These are phyloP conservation scores for Scaptomyza polygonia DNA, from an alignment of 2,888 invertebrate species.

Conservation along the genomic window DNA sequence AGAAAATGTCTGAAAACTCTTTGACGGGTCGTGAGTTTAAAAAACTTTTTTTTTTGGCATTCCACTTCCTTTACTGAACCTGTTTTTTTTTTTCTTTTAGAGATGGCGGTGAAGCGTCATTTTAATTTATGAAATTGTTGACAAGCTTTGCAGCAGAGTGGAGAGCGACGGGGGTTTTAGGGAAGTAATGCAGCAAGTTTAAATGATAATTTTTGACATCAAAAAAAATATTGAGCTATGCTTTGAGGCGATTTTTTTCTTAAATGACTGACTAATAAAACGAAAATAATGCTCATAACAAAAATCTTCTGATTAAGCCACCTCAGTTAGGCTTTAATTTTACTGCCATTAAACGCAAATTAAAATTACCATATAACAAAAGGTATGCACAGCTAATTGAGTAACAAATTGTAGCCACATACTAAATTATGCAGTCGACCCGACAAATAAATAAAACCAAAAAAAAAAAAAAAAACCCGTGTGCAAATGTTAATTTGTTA, in stretches of 20 bases:
- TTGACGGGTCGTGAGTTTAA: conserved; percentile 38
- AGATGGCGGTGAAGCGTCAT: conserved; percentile 47
- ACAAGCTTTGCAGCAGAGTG: conserved; percentile 27
- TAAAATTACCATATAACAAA: conserved; percentile 14
- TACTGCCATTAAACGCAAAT: conserved; percentile 7
- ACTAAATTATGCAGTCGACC: conserved; percentile 48
- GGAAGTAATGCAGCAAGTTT: no score
- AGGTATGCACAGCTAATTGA: conserved; percentile 44
- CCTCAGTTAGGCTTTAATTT: background rate
- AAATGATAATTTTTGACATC: no score
- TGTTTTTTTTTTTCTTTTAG: background rate
- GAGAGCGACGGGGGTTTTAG: background rate
- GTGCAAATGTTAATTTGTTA: conserved; percentile 44
- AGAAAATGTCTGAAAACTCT: conserved; percentile 45
- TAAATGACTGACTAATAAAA: no score
- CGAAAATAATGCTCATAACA: background rate
- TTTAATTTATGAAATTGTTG: conserved; percentile 74
- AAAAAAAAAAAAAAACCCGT: conserved; percentile 21
- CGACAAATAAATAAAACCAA: conserved; percentile 50
- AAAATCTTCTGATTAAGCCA: background rate
- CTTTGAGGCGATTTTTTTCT: background rate
- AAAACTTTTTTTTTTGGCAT: conserved; percentile 19
- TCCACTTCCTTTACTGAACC: background rate
- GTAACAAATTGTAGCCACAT: conserved; percentile 43
- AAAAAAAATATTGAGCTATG: background rate